Percentiles rank a stretch among this genome's conserved stretches.
phyloP scores from a whole-genome alignment of 1,140 invertebrate species.

The Monochamus saltuarius region DNA sequence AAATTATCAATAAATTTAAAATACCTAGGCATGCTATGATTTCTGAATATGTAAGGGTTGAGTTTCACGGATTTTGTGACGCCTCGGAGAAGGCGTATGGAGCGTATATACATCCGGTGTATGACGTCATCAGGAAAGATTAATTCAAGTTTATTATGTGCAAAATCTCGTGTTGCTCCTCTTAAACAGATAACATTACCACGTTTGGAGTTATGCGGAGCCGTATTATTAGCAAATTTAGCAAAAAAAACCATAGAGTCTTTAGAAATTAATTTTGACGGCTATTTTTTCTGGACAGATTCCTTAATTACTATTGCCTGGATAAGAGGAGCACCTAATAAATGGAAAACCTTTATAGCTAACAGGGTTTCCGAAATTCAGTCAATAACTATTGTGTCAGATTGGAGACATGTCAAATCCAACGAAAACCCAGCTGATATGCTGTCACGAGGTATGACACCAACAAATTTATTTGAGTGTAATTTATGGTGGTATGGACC shows the following conservation, averaged over 20 bases:
- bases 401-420: conserved; percentile 50
- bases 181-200: background rate
- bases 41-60: background rate
- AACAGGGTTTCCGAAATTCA: conserved; percentile 50
- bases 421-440: conserved; percentile 49
- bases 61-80: background rate
- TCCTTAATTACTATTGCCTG: conserved; percentile 49
- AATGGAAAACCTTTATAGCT: conserved; percentile 46
- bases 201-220: conserved; percentile 7
- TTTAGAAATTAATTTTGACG: conserved; percentile 1
- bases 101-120: background rate
- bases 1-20: background rate
- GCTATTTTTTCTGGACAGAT: conserved; percentile 46
- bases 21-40: background rate
- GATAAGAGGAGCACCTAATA: conserved; percentile 41
- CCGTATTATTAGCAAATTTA: conserved; percentile 4
- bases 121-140: background rate
- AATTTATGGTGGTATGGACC: conserved; percentile 35
- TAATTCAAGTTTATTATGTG: background rate
- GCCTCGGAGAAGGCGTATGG: background rate
- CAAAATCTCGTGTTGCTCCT: conserved; percentile 8
- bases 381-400: conserved; percentile 18
- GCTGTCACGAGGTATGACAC: conserved; percentile 35
- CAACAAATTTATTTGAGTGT: conserved; percentile 10
- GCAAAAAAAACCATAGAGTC: background rate